Evolutionary conservation across 1,140 invertebrate genomes (phyloP).

Genomic region (Hycleus phaleratus): DNA sequence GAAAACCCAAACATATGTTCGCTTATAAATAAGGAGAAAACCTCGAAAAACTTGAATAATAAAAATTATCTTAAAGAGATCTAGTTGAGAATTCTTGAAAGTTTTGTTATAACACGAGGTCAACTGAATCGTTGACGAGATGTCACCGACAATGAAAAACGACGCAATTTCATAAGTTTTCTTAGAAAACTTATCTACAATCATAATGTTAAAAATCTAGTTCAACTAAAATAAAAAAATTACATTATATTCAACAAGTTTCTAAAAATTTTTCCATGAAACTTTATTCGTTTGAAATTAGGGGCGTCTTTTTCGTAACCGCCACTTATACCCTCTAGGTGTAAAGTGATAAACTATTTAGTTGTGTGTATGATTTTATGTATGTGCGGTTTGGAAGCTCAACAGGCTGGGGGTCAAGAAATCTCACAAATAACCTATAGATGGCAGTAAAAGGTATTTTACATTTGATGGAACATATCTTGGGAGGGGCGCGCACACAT

Average conservation of each 20-base stretch:
- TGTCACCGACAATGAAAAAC: neutral
- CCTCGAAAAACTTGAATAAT: no score
- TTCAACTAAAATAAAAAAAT: no score
- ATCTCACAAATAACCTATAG: constrained; percentile 38
- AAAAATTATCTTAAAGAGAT: no score
- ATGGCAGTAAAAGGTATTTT: constrained; percentile 37
- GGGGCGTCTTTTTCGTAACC: neutral
- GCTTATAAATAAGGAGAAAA: no score
- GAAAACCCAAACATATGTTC: no score
- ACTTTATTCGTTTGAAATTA: no score
- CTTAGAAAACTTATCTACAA: no score
- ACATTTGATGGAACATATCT: constrained; percentile 3
- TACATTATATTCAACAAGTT: no score
- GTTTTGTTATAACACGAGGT: neutral
- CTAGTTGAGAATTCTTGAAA: no score
- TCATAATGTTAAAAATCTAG: no score
- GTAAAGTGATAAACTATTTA: constrained; percentile 38
- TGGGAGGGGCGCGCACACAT: constrained; percentile 14
- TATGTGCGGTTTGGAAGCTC: constrained; percentile 19
- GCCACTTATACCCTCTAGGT: constrained; percentile 36
- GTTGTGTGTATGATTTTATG: neutral
- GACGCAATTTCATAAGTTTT: neutral
- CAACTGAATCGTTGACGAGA: neutral
- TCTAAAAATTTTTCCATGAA: no score
- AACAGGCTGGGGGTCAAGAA: constrained; percentile 35